Evolutionary conservation across 2,888 invertebrate genomes (phyloP).

Genomic region (Galeopsomyia nigrocyanea): DNA sequence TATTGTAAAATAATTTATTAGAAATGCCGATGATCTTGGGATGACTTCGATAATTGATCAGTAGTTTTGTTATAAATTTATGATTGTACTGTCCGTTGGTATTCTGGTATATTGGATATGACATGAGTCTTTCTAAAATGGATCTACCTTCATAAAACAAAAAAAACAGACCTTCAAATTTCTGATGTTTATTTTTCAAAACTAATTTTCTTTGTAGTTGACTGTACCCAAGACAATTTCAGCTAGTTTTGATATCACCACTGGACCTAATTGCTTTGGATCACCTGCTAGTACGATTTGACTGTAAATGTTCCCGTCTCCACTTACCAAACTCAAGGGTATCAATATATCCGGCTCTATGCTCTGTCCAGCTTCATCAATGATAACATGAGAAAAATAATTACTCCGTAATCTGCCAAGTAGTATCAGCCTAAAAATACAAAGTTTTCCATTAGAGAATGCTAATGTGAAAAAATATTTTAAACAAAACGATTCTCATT

Average conservation of each 20-base stretch:
- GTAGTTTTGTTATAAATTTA: slow-evolving; percentile 79
- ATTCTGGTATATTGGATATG: slow-evolving; percentile 68
- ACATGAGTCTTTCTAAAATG: slow-evolving; percentile 78
- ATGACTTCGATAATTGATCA: slow-evolving; percentile 82
- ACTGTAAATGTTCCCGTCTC: slow-evolving; percentile 55
- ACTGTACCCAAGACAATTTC: slow-evolving; percentile 66
- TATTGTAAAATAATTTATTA: slow-evolving; percentile 80
- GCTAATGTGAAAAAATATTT: no score
- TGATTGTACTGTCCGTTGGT: slow-evolving; percentile 70
- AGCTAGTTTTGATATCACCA: slow-evolving; percentile 68
- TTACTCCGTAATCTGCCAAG: no score
- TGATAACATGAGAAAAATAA: background rate
- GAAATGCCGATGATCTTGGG: slow-evolving; percentile 76
- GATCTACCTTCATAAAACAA: slow-evolving; percentile 71
- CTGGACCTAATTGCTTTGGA: slow-evolving; percentile 80
- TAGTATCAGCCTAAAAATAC: no score
- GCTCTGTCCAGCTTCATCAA: slow-evolving; percentile 82
- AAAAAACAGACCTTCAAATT: background rate
- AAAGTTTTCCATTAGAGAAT: no score
- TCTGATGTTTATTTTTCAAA: no score
- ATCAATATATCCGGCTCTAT: slow-evolving; percentile 79
- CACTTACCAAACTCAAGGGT: slow-evolving; percentile 67
- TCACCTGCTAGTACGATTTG: slow-evolving; percentile 80
- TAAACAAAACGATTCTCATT: no score
- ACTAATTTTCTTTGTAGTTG: no score